Percentiles rank a stretch among this genome's conserved stretches.
Conservation (phyloP, 2,888 invertebrate species). For the Perdita meconis region DNA sequence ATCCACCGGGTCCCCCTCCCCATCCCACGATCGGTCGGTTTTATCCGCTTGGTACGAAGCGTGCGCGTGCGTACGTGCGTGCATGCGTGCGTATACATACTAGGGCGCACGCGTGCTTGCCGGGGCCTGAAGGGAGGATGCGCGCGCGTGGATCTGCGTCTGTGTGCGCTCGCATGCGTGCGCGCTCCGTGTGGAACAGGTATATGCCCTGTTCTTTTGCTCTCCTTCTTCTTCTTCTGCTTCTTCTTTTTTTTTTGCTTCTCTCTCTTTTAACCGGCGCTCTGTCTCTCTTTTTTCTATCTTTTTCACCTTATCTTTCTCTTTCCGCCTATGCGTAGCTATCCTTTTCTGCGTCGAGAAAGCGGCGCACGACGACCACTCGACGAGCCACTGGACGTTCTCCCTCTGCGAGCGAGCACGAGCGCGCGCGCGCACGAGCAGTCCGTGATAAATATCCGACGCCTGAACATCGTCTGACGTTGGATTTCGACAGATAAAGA, state of each 20-base stretch:
- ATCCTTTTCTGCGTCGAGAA: constrained; percentile 65
- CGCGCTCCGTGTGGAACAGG: constrained; percentile 74
- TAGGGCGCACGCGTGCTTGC: constrained; percentile 70
- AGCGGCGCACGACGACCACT: constrained; percentile 56
- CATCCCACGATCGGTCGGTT: constrained; percentile 44
- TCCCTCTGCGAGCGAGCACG: constrained; percentile 30
- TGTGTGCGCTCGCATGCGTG: constrained; percentile 48
- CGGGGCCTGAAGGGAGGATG: constrained; percentile 62
- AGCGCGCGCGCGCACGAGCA: constrained; percentile 37
- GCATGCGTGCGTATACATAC: constrained; percentile 54
- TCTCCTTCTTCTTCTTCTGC: constrained; percentile 44
- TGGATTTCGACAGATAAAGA: constrained; percentile 57
- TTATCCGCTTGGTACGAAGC: constrained; percentile 59
- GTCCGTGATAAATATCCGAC: constrained; percentile 60
- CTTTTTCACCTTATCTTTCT: constrained; percentile 40
- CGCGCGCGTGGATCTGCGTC: constrained; percentile 43
- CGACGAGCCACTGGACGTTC: constrained; percentile 71
- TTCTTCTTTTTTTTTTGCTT: constrained; percentile 46
- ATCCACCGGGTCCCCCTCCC: constrained; percentile 48
- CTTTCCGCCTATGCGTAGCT: constrained; percentile 43
- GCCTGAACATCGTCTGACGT: constrained; percentile 46
- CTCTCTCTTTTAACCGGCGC: constrained; percentile 43
- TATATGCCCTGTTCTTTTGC: constrained; percentile 66
- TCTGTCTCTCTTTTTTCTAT: constrained; percentile 46
- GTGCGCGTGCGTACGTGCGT: constrained; percentile 54